Conservation (phyloP, 2,113 vertebrate genomes). For the Semnornis frantzii region DNA sequence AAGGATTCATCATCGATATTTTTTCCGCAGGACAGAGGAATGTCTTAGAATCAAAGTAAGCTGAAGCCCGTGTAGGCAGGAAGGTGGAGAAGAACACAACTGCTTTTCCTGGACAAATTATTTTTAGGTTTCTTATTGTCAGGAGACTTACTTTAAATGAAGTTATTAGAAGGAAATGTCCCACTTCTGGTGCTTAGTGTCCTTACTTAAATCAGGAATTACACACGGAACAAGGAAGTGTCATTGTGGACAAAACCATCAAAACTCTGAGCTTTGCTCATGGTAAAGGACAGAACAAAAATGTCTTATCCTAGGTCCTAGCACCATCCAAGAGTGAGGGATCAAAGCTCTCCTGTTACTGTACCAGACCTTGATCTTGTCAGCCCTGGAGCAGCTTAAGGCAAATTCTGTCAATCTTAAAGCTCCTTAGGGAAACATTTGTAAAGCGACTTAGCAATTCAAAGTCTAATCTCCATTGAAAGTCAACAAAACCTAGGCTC, state of each 20-base stretch:
- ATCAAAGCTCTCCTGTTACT: neutral
- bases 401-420: conserved; percentile 39
- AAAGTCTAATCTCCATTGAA: conserved; percentile 37
- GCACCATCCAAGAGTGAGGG: neutral
- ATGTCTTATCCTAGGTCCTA: neutral
- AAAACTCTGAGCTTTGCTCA: neutral
- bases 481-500: conserved; percentile 19
- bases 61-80: neutral
- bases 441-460: neutral
- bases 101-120: neutral
- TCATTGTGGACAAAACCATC: neutral
- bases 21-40: neutral
- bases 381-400: conserved; percentile 1
- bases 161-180: neutral
- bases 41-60: neutral
- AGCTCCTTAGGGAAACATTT: conserved; percentile 25
- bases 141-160: neutral
- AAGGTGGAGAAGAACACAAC: neutral
- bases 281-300: neutral
- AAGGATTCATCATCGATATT: neutral
- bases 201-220: neutral
- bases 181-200: neutral
- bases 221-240: neutral
- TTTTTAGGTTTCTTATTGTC: neutral
- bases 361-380: neutral